Evolutionary conservation across 2,113 vertebrate species (phyloP), one percentile per base, ranked within the genome.

Genomic region (Aspiorhynchus laticeps): DNA sequence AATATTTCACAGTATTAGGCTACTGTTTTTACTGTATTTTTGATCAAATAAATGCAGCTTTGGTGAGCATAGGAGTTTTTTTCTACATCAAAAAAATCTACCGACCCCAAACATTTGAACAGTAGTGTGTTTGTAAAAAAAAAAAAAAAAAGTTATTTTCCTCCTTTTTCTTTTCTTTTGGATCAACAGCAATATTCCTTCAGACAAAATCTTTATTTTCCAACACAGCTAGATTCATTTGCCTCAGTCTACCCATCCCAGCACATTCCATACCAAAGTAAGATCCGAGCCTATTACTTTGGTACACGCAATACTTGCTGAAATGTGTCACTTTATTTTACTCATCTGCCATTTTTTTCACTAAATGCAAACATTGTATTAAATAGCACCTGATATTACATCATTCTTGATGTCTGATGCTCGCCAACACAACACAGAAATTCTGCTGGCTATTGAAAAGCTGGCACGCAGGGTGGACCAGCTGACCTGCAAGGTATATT

Each of bases 321-420:
- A 75, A 24, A 67, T 61, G 21, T 67, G 12, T 67, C n/a, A 31
- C 26, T 33, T 71, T 33, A 21, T 71, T 43, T 41, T 5, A n/a
- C 24, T 75, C 2, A 75, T 43, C 15, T 69, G 15, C 31, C 31
- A 33, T 17, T 69, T 53, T 14, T 79, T 56, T 38, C 28, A 59
- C 53, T 59, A 14, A 38, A 38, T 41, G 24, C 31, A 33, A 36
- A 9, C 17, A 28, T 78, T 53, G 4, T 78, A 3, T 63, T 41
- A 12, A 80, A 80, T 33, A 86, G 85, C 36, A 24, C 67, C 38
- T 63, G 96, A 97, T 26, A 82, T 97, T 73, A 93, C 95, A 73
- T 94, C 96, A 19, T 96, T 96, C 87, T 80, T 97, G 93, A 95
- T 97, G 94, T 95, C 95, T 1, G 96, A 97, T 82, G 93, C 95